These are phyloP conservation scores for Scaptomyza tumidula DNA, from an alignment of 2,888 invertebrate species.

Conservation along the genomic window DNA sequence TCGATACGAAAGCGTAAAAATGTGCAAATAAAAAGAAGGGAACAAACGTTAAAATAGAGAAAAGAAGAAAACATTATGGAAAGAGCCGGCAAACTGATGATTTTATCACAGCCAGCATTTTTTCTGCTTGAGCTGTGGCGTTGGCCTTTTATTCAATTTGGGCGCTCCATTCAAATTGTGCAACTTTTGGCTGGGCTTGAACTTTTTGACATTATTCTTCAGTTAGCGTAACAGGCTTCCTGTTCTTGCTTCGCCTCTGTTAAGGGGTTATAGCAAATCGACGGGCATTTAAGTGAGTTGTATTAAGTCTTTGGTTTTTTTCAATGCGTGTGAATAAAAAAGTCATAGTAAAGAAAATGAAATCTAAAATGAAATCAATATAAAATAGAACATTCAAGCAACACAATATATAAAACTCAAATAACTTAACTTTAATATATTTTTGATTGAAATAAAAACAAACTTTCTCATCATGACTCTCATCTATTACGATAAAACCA, in stretches of 20 bases:
- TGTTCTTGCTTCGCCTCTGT: conserved; percentile 27
- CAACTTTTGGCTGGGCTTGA: conserved; percentile 57
- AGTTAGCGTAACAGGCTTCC: conserved; percentile 21
- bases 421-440: neutral
- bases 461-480: conserved; percentile 32
- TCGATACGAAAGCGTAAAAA: conserved; percentile 35
- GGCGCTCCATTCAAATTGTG: conserved; percentile 65
- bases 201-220: conserved; percentile 62
- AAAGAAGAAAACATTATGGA: conserved; percentile 17
- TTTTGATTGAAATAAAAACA: too few relatives aligned
- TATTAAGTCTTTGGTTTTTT: neutral
- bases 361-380: too few relatives aligned
- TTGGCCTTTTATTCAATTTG: conserved; percentile 74
- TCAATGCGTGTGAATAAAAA: neutral
- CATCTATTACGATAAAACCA: conserved; percentile 36
- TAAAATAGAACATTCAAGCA: conserved; percentile 4
- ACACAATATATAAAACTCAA: neutral
- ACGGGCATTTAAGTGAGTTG: conserved; percentile 20
- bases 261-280: conserved; percentile 8
- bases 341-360: too few relatives aligned
- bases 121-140: conserved; percentile 67
- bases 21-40: conserved; percentile 10
- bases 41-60: conserved; percentile 22
- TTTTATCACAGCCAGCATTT: conserved; percentile 69
- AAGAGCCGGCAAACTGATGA: conserved; percentile 55